Percentiles rank a stretch among this genome's conserved stretches.
Conservation (phyloP, 37 sponge, comb jelly and placozoan species). For the Cliona cf. orientalis region DNA sequence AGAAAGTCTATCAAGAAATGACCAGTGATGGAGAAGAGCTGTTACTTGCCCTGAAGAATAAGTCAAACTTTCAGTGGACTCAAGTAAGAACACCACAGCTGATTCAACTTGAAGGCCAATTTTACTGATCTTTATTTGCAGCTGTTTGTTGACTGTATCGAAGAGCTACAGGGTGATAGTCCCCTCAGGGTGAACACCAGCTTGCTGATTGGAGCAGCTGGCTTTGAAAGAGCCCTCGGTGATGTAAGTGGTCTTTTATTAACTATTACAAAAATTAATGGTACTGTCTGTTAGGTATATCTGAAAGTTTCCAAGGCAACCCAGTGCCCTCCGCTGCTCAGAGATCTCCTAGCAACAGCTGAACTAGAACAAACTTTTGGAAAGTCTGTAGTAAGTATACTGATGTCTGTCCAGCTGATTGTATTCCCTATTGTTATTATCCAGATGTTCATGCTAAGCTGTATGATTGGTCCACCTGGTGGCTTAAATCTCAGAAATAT, state of each 20-base stretch:
- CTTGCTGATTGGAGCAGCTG: conserved; percentile 51
- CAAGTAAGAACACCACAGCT: not conserved
- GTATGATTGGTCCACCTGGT: conserved; percentile 76
- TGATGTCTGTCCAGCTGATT: not conserved
- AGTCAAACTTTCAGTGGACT: conserved; percentile 19
- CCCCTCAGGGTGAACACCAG: conserved; percentile 3
- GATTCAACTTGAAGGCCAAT: not conserved
- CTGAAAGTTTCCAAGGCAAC: conserved; percentile 38
- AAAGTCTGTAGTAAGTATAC: conserved; percentile 44
- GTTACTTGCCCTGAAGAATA: not conserved
- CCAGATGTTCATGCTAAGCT: conserved; percentile 54
- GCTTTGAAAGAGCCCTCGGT: conserved; percentile 76
- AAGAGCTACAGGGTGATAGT: not conserved
- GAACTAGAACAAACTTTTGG: conserved; percentile 63
- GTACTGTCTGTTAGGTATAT: conserved; percentile 44
- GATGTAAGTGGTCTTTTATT: conserved; percentile 45
- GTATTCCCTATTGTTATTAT: not conserved
- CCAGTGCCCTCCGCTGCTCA: conserved; percentile 63
- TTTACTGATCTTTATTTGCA: not conserved
- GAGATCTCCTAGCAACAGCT: conserved; percentile 60
- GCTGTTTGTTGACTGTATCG: conserved; percentile 55
- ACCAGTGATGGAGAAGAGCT: not conserved
- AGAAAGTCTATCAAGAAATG: conserved; percentile 5
- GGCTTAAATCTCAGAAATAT: conserved; percentile 85
- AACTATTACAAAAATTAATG: not conserved